These are phyloP conservation scores for Mythimna impura DNA, from an alignment of 2,888 invertebrate species.

Conservation along the genomic window DNA sequence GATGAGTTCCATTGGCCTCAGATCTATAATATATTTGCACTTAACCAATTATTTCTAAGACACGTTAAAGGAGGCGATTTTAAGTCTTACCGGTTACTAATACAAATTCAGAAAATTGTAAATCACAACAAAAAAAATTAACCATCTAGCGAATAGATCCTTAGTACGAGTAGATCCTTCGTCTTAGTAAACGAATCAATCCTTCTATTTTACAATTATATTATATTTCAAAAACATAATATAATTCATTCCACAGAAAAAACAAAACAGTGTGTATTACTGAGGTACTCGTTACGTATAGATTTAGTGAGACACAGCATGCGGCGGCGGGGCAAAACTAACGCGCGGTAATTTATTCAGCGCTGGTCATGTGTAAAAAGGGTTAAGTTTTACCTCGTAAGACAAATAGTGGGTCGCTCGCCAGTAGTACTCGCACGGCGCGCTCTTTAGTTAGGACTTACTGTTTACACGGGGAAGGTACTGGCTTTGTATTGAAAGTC, in stretches of 20 bases:
- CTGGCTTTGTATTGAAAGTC: constrained; percentile 1
- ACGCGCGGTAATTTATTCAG: constrained; percentile 35
- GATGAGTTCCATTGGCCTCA: no score
- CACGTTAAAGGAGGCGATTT: background rate
- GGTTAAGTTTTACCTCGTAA: constrained; percentile 23
- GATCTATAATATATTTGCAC: no score
- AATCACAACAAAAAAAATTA: background rate
- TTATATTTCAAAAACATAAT: background rate
- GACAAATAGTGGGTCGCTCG: constrained; percentile 20
- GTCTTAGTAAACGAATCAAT: background rate
- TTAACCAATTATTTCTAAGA: no score
- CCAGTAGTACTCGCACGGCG: background rate
- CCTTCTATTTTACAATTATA: background rate
- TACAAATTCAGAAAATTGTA: background rate
- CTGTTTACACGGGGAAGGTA: constrained; percentile 8
- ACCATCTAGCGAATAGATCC: background rate
- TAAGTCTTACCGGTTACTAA: background rate
- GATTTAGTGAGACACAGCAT: constrained; percentile 10
- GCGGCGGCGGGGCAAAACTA: constrained; percentile 13
- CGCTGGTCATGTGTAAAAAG: constrained; percentile 26
- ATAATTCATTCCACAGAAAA: background rate
- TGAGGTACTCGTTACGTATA: background rate
- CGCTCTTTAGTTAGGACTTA: constrained; percentile 9
- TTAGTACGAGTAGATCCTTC: no score
- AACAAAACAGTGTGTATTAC: background rate